phyloP scores from a whole-genome alignment of 2,888 invertebrate genomes.

The Alloplasta piceator region DNA sequence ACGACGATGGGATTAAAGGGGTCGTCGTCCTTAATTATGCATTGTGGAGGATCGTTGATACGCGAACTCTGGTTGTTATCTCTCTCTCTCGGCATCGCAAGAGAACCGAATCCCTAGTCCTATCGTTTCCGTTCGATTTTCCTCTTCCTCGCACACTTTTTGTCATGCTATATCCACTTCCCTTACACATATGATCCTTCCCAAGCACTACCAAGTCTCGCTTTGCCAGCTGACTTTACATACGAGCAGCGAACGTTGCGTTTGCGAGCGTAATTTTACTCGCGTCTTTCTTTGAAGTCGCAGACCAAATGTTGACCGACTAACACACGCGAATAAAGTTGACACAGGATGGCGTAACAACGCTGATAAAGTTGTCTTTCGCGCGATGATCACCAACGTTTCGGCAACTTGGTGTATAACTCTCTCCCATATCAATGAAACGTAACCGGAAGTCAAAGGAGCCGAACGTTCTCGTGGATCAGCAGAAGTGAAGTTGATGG shows the following conservation, averaged over 20 bases:
- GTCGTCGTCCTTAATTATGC: constrained; percentile 78
- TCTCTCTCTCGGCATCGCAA: constrained; percentile 20
- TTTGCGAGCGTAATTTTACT: neutral
- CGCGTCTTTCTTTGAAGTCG: constrained; percentile 55
- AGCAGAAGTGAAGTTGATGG: too few species aligned
- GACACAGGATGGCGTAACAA: neutral
- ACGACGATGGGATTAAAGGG: constrained; percentile 77
- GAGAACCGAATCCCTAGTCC: constrained; percentile 56
- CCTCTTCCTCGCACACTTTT: neutral
- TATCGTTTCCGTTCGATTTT: constrained; percentile 66
- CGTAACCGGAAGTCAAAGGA: too few species aligned
- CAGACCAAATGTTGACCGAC: constrained; percentile 42
- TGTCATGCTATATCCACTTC: neutral
- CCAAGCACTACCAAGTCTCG: neutral
- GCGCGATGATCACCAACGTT: neutral
- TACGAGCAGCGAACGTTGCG: neutral
- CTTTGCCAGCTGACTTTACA: constrained; percentile 34
- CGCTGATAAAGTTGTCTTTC: neutral
- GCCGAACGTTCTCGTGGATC: too few species aligned
- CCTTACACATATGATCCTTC: neutral
- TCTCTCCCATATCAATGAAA: neutral
- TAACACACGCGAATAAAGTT: constrained; percentile 1
- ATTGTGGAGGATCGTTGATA: constrained; percentile 74
- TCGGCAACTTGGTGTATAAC: neutral
- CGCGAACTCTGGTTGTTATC: constrained; percentile 50